Evolutionary conservation across 2,113 vertebrate genomes (phyloP), one percentile per base, ranked within the genome.

Genomic region (Phycodurus eques): DNA sequence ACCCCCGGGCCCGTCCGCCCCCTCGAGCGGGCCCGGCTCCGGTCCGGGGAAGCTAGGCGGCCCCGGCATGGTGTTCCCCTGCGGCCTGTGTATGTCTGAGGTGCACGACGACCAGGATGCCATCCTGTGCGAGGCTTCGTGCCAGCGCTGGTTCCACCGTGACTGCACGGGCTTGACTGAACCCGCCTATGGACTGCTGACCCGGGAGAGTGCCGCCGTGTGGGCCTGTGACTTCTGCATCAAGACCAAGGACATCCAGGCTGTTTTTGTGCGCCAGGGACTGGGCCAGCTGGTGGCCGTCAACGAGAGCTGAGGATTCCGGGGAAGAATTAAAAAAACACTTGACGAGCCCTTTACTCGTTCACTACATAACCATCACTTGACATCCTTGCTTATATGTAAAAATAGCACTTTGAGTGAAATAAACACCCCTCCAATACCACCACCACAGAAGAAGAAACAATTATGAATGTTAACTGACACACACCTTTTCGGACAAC

Each of bases 181-280:
- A 88, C 97, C 95, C 0, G 97, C 97, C 14, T 99, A 99, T 0
- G 96, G 96, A 74, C 91, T 99, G 82, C 94, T 99, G 81, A 99
- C 96, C 84, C 95, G 95, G 0, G 97, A 99, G 90, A 95, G 95
- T 13, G 94, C 96, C 0, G 97, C 97, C 0, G 96, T 99, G 39
- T 99, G 97, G 97, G 97, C 97, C 86, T 99, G 97, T 0, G 97
- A 99, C 72, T 97, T 96, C 88, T 99, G 97, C 89, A 96, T 99
- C 80, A 99, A 98, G 88, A 97, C 94, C n/a, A 99, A 99, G 94
- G 97, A 99, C 92, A 98, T 99, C 82, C 96, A 99, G 85, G 95
- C 97, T 0, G 96, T 99, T 68, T 98, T 97, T 73, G 93, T 98
- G 77, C 95, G 96, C 0, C 96, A 98, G 89, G 95, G 94, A 78